Percentiles rank a stretch among this genome's conserved stretches.
These are phyloP conservation scores for Myxocyprinus asiaticus DNA, from an alignment of 2,113 vertebrate species.

Conservation along the genomic window DNA sequence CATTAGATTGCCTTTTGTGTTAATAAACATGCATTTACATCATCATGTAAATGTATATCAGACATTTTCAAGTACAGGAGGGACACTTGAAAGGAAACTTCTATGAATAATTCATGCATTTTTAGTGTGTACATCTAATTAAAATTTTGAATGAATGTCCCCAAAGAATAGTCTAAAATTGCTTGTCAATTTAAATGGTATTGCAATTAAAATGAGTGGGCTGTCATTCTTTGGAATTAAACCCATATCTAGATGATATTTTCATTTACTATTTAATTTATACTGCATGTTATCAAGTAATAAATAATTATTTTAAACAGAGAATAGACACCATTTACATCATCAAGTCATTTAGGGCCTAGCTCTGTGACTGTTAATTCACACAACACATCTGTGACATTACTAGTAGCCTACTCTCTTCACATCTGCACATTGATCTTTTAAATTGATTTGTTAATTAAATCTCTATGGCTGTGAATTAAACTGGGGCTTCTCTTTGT, in stretches of 20 bases:
- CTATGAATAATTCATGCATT: slow-evolving; percentile 24
- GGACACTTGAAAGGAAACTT: neutral
- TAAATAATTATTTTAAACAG: no score
- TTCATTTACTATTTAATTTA: neutral
- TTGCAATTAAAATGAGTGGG: neutral
- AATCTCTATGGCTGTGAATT: no score
- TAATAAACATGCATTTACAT: slow-evolving; percentile 26
- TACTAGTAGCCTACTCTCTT: no score
- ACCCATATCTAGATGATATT: neutral
- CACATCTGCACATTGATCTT: no score
- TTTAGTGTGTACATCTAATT: slow-evolving; percentile 4
- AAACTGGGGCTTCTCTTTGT: no score
- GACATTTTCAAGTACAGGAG: neutral
- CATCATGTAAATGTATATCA: neutral
- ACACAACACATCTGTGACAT: no score
- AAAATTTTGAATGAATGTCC: slow-evolving; percentile 20
- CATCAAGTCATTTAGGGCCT: no score
- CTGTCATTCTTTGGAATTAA: neutral
- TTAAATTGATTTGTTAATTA: no score
- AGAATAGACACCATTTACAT: no score
- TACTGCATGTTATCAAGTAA: neutral
- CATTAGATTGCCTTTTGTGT: slow-evolving; percentile 11
- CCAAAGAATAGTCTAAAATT: neutral
- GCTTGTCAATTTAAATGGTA: neutral
- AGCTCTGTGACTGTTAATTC: no score